Conservation (phyloP, 2,797 vertebrate genomes). For the Sebastiscus tertius region DNA sequence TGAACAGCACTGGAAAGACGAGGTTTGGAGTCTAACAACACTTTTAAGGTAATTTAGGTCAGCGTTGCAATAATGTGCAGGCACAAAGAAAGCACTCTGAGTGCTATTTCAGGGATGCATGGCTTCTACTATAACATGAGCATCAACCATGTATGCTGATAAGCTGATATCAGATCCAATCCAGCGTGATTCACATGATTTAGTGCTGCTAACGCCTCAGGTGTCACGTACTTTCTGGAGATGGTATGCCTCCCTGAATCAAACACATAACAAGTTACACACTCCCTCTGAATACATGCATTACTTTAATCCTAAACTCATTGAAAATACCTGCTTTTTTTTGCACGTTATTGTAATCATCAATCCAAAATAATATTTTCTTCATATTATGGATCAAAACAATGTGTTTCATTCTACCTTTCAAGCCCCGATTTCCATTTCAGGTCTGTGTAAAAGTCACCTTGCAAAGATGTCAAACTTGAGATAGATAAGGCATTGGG, state of each 20-base stretch:
- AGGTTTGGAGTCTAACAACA: neutral
- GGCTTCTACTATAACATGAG: neutral
- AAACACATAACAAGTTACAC: neutral
- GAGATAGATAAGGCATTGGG: neutral
- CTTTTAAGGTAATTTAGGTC: neutral
- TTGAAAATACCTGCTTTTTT: neutral
- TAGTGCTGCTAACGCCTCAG: neutral
- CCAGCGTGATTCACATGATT: slow-evolving; percentile 2
- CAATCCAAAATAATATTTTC: neutral
- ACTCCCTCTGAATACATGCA: neutral
- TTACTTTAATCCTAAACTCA: neutral
- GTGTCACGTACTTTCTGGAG: neutral
- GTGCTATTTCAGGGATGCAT: neutral
- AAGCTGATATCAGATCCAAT: neutral
- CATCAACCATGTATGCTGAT: neutral
- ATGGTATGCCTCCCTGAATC: neutral
- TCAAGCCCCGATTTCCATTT: neutral
- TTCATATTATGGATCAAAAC: neutral
- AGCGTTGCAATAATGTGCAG: slow-evolving; percentile 2
- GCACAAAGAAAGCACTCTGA: neutral
- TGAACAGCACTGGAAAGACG: neutral
- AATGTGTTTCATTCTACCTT: neutral
- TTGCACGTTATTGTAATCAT: neutral
- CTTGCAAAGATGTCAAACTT: neutral
- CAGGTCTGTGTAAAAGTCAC: neutral